Conservation (phyloP, 2,888 invertebrate genomes). For the Amiota communis region DNA sequence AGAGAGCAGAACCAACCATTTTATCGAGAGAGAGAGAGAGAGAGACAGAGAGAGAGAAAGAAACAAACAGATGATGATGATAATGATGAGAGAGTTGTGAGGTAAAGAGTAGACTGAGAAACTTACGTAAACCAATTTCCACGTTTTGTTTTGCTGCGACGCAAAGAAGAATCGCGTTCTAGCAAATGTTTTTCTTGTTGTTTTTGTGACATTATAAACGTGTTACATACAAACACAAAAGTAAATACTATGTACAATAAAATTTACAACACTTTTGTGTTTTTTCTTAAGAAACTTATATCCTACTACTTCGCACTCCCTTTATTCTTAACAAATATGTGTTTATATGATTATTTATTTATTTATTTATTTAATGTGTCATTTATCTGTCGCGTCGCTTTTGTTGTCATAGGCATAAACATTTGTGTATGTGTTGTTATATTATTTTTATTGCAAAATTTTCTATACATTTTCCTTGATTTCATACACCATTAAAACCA, state of each 20-base stretch:
- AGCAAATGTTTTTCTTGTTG: slow-evolving; percentile 9
- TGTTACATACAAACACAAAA: neutral
- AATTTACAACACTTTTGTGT: neutral
- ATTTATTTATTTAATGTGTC: too few species aligned
- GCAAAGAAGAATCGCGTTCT: slow-evolving; percentile 12
- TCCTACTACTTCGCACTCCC: too few species aligned
- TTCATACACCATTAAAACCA: slow-evolving; percentile 12
- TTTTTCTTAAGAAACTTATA: too few species aligned
- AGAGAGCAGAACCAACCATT: too few species aligned
- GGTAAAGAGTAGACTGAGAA: slow-evolving; percentile 41
- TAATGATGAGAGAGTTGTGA: neutral
- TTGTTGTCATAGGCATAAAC: neutral
- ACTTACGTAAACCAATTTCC: slow-evolving; percentile 73
- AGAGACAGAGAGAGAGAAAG: neutral
- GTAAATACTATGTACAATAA: neutral
- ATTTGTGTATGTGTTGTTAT: neutral
- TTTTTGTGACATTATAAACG: slow-evolving; percentile 6
- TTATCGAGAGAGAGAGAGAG: neutral
- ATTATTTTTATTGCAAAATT: neutral
- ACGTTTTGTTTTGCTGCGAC: slow-evolving; percentile 62
- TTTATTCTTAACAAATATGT: too few species aligned
- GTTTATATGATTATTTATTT: too few species aligned
- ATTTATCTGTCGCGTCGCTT: too few species aligned
- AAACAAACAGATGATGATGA: neutral
- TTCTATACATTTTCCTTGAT: neutral